A percentile compares a stretch with the other conserved stretches of the same genome.
Evolutionary conservation across 2,113 vertebrate species (phyloP).

Genomic region (Eulemur macaco): DNA sequence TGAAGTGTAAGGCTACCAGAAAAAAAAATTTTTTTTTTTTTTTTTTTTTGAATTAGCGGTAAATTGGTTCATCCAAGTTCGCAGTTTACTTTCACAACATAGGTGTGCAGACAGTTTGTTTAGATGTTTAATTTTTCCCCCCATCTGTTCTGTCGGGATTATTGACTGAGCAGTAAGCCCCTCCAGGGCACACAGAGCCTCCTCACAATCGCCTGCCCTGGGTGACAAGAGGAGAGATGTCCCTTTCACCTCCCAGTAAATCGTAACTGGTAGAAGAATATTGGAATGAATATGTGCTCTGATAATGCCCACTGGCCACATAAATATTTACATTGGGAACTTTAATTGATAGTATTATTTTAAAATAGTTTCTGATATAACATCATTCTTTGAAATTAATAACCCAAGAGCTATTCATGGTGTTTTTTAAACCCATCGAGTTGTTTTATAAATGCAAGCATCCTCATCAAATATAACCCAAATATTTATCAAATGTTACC

Average conservation of each 20-base stretch:
- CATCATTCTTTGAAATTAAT: not conserved
- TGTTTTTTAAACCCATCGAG: not conserved
- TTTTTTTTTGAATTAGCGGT: conserved; percentile 75
- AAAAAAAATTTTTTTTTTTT: not conserved
- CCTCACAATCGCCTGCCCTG: not conserved
- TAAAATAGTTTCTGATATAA: conserved; percentile 6
- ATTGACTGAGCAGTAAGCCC: conserved; percentile 80
- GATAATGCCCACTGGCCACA: not conserved
- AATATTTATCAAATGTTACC: not conserved
- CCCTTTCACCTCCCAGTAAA: not conserved
- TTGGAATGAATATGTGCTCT: not conserved
- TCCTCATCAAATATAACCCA: not conserved
- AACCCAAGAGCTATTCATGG: not conserved
- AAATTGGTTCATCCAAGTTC: conserved; percentile 83
- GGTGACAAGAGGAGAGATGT: not conserved
- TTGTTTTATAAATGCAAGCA: not conserved
- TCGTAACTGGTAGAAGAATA: not conserved
- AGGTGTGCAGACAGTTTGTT: conserved; percentile 87
- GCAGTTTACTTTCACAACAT: conserved; percentile 87
- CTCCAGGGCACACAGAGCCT: conserved; percentile 41
- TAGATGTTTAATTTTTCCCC: conserved; percentile 84
- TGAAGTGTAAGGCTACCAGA: conserved; percentile 81
- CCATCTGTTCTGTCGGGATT: conserved; percentile 86
- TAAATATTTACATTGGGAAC: not conserved
- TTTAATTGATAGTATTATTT: conserved; percentile 3